These are phyloP conservation scores for Strigamia transsilvanica DNA, from an alignment of 2,888 invertebrate species.

Conservation along the genomic window DNA sequence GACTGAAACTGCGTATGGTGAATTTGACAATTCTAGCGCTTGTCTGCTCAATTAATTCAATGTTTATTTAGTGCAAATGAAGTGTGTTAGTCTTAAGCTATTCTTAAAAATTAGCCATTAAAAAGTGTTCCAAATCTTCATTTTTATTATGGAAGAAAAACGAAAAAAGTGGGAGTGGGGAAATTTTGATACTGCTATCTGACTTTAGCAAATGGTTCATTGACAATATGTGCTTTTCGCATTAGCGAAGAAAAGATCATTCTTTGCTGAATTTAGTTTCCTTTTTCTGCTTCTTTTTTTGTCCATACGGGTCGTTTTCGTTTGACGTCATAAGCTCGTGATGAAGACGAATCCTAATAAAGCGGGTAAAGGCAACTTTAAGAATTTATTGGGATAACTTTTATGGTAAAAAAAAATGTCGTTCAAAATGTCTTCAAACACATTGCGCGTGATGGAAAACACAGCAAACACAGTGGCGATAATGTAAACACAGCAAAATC, in stretches of 20 bases:
- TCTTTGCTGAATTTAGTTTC: slow-evolving; percentile 3
- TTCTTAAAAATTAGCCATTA: no score
- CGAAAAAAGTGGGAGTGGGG: background rate
- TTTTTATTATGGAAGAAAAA: background rate
- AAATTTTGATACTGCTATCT: slow-evolving; percentile 22
- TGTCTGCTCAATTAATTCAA: no score
- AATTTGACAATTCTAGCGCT: no score
- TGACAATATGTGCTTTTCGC: slow-evolving; percentile 15
- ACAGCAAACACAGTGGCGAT: no score
- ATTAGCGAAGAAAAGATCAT: slow-evolving; percentile 22
- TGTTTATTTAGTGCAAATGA: no score
- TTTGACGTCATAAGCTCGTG: slow-evolving; percentile 1
- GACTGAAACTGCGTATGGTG: no score
- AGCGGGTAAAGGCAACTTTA: background rate
- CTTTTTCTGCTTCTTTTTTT: background rate
- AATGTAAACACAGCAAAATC: background rate
- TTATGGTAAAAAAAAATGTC: no score
- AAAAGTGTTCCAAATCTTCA: background rate
- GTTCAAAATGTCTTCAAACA: no score
- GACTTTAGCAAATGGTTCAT: slow-evolving; percentile 13
- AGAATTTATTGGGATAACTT: no score
- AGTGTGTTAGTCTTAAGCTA: no score
- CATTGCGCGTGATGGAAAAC: no score
- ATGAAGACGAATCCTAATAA: background rate
- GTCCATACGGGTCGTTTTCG: background rate